Conservation (phyloP, 2,113 vertebrate species). For the Syngnathus typhle region DNA sequence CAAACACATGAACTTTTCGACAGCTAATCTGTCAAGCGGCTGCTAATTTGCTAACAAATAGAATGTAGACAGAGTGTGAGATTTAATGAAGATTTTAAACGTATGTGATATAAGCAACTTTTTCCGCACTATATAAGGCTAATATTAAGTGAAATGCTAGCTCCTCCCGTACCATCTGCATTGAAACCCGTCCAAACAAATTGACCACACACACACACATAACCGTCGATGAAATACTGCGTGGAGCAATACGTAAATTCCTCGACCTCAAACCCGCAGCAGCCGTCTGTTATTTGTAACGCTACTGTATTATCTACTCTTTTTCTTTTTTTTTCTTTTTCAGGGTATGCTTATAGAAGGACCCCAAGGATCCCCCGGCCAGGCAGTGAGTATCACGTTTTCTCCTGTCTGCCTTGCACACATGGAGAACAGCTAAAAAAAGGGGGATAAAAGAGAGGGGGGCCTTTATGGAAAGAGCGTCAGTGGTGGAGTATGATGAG, state of each 20-base stretch:
- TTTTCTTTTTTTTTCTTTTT: slow-evolving; percentile 34
- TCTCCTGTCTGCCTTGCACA: slow-evolving; percentile 60
- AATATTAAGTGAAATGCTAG: slow-evolving; percentile 34
- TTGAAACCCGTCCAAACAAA: slow-evolving; percentile 11
- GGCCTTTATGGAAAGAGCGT: slow-evolving; percentile 62
- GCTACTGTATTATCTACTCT: slow-evolving; percentile 62
- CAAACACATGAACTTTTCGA: neutral
- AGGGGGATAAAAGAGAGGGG: slow-evolving; percentile 40
- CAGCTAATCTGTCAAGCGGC: neutral
- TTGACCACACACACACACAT: slow-evolving; percentile 28
- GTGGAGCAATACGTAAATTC: slow-evolving; percentile 31
- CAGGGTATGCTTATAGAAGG: slow-evolving; percentile 98
- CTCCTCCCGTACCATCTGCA: slow-evolving; percentile 22
- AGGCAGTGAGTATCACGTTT: slow-evolving; percentile 79
- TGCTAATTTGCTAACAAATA: neutral
- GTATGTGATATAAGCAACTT: neutral
- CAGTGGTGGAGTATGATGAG: slow-evolving; percentile 18
- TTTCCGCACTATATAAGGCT: slow-evolving; percentile 15
- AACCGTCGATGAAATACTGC: slow-evolving; percentile 14
- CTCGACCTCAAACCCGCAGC: slow-evolving; percentile 35
- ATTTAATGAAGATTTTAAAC: neutral
- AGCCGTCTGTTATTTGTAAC: slow-evolving; percentile 37
- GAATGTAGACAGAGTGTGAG: neutral
- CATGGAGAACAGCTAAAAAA: slow-evolving; percentile 64
- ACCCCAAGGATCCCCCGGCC: slow-evolving; percentile 85